These are phyloP conservation scores for Drosophila ananassae DNA, from an alignment of 1,140 invertebrate species.

Conservation along the genomic window DNA sequence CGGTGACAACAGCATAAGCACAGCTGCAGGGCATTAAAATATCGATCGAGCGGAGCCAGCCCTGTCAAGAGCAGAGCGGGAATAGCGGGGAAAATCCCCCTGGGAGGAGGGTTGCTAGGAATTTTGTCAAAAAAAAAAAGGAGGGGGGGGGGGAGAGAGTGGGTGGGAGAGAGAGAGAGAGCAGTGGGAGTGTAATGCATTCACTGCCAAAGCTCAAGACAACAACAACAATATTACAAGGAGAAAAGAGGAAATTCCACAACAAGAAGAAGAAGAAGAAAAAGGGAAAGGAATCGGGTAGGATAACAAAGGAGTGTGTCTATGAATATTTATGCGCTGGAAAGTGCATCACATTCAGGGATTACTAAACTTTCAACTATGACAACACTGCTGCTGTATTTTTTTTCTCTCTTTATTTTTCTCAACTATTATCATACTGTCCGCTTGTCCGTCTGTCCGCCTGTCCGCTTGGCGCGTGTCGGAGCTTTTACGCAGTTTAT, in stretches of 20 bases:
- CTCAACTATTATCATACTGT: too few species aligned
- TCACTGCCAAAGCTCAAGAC: conserved; percentile 16
- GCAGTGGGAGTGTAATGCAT: conserved; percentile 9
- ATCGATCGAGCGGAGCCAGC: conserved; percentile 47
- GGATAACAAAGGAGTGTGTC: conserved; percentile 11
- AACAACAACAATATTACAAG: conserved; percentile 7
- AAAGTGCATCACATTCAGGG: not conserved
- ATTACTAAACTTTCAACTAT: not conserved
- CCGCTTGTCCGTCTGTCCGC: too few species aligned
- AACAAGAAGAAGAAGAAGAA: not conserved
- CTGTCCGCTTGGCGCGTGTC: too few species aligned
- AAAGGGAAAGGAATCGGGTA: conserved; percentile 14
- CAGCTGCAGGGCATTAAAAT: conserved; percentile 54
- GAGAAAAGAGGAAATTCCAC: conserved; percentile 6
- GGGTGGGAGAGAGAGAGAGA: too few species aligned
- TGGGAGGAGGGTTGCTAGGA: too few species aligned
- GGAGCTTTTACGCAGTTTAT: too few species aligned
- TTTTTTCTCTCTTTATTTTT: too few species aligned
- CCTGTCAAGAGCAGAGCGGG: conserved; percentile 35
- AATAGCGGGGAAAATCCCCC: not conserved
- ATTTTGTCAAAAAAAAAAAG: not conserved
- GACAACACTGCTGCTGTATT: not conserved
- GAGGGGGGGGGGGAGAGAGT: not conserved
- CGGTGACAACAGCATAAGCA: conserved; percentile 20
- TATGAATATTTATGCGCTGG: not conserved